Evolutionary conservation across 2,888 invertebrate species (phyloP).

Genomic region (Cyclophora punctaria): DNA sequence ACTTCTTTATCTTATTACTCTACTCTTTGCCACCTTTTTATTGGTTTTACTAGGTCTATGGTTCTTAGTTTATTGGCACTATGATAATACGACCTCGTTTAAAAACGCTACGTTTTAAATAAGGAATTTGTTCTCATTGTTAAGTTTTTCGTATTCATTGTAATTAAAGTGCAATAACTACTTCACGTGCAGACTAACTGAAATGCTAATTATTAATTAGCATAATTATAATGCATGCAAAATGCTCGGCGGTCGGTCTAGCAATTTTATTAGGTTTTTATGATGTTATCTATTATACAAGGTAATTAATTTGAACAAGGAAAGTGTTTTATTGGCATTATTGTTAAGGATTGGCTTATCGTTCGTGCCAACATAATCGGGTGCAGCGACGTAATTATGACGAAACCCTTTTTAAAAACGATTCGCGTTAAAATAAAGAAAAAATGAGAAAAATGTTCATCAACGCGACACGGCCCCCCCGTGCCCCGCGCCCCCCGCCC

Average conservation of each 20-base stretch:
- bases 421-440: conserved; percentile 72
- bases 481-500: conserved; percentile 27
- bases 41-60: too few species aligned
- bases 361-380: conserved; percentile 60
- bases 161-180: too few species aligned
- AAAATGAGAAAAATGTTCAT: conserved; percentile 75
- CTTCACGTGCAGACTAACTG: too few species aligned
- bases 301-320: not conserved
- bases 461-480: conserved; percentile 70
- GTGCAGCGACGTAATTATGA: conserved; percentile 69
- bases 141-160: too few species aligned
- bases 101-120: not conserved
- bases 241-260: too few species aligned
- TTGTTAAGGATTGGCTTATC: conserved; percentile 41
- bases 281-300: not conserved
- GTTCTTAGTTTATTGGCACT: too few species aligned
- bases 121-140: not conserved
- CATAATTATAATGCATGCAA: too few species aligned
- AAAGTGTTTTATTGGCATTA: not conserved
- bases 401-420: conserved; percentile 74
- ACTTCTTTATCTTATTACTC: conserved; percentile 24
- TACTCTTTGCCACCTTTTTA: too few species aligned
- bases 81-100: not conserved
- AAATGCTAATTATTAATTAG: too few species aligned
- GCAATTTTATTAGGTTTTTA: conserved; percentile 1